These are phyloP conservation scores for Tragelaphus scriptus DNA, from an alignment of 2,113 vertebrate species.

Conservation along the genomic window DNA sequence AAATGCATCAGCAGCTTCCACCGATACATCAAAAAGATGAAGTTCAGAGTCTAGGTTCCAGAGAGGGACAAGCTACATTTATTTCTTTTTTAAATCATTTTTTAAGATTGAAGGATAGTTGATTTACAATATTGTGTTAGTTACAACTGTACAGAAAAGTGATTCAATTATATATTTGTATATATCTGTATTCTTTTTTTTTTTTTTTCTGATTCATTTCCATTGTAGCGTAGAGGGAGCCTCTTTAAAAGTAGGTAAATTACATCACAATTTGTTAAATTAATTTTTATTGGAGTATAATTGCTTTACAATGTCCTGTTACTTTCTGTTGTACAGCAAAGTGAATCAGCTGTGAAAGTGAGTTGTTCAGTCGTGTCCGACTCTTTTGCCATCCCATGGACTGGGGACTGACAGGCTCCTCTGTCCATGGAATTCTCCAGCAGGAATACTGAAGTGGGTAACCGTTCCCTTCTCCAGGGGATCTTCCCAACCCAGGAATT, in stretches of 20 bases:
- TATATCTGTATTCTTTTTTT: not conserved
- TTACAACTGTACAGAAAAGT: not conserved
- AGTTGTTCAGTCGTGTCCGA: not conserved
- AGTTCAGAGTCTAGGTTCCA: not conserved
- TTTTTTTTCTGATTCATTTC: not conserved
- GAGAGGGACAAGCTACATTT: not conserved
- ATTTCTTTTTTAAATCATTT: not conserved
- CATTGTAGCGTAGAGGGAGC: not conserved
- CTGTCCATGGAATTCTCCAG: not conserved
- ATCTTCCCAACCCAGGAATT: not conserved
- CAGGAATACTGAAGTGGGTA: not conserved
- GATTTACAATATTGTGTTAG: not conserved
- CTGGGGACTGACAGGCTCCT: not conserved
- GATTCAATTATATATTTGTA: not conserved
- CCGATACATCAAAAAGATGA: not conserved
- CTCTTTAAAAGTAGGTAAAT: not conserved
- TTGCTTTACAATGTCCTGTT: not conserved
- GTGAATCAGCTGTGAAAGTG: not conserved
- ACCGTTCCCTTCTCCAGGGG: not conserved
- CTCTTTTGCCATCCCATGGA: not conserved
- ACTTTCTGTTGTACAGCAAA: not conserved
- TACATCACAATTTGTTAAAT: not conserved
- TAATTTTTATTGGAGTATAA: not conserved
- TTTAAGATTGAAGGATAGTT: not conserved
- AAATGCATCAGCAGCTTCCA: not conserved